A percentile compares a stretch with the other conserved stretches of the same genome.
phyloP scores from a whole-genome alignment of 1,140 invertebrate species.

The Lordiphosa clarofinis region DNA sequence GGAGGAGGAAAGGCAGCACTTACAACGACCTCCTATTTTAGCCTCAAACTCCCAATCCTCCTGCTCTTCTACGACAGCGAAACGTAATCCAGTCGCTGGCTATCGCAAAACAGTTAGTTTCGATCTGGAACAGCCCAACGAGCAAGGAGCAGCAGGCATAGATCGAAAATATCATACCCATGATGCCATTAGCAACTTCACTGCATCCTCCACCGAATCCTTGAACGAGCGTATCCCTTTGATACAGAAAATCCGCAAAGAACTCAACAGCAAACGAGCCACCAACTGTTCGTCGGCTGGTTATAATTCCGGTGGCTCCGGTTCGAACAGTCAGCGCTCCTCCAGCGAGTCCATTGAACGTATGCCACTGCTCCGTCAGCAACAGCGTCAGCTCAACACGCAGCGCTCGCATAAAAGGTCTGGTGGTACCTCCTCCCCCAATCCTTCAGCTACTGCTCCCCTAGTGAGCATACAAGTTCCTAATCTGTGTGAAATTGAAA shows the following conservation, averaged over 20 bases:
- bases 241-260: constrained; percentile 70
- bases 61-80: constrained; percentile 19
- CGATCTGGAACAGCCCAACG: constrained; percentile 62
- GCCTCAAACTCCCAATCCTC: constrained; percentile 1
- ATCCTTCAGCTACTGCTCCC: constrained; percentile 10
- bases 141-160: constrained; percentile 30
- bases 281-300: constrained; percentile 52
- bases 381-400: constrained; percentile 54
- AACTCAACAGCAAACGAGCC: constrained; percentile 67
- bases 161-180: constrained; percentile 75
- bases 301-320: constrained; percentile 63
- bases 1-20: constrained; percentile 48
- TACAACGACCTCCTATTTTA: constrained; percentile 29
- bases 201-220: constrained; percentile 57
- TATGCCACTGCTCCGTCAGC: constrained; percentile 59
- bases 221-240: constrained; percentile 56
- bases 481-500: constrained; percentile 70
- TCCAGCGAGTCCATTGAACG: constrained; percentile 72
- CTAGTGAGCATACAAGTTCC: constrained; percentile 62
- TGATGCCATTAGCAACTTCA: constrained; percentile 67
- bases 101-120: constrained; percentile 79
- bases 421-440: constrained; percentile 31
- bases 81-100: constrained; percentile 39
- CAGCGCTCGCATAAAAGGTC: constrained; percentile 73
- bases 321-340: constrained; percentile 70